A percentile compares a stretch with the other conserved stretches of the same genome.
Conservation (phyloP, 1,140 invertebrate species). For the Ceratoteleas bidentatus region DNA sequence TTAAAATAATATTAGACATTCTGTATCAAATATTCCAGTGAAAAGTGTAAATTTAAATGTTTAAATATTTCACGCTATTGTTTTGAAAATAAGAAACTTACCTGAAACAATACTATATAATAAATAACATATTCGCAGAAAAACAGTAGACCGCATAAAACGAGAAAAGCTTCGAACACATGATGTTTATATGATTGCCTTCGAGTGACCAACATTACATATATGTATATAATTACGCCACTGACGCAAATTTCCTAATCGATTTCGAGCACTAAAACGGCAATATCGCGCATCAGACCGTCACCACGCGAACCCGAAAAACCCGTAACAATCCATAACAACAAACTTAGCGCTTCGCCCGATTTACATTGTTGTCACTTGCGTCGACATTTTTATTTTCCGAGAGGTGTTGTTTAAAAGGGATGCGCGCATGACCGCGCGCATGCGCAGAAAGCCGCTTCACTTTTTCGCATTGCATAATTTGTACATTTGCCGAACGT, state of each 20-base stretch:
- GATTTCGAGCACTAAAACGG: not conserved
- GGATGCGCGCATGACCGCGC: not conserved
- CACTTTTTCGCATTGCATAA: too few relatives aligned
- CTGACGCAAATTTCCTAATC: too few relatives aligned
- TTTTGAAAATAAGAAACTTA: conserved; percentile 72
- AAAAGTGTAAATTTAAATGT: too few relatives aligned
- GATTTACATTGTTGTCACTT: not conserved
- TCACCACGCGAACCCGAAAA: not conserved
- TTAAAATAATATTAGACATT: too few relatives aligned
- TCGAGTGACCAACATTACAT: conserved; percentile 54
- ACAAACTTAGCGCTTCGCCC: not conserved
- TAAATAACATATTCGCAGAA: conserved; percentile 88
- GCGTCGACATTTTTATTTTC: not conserved
- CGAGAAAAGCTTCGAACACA: conserved; percentile 56
- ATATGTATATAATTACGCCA: not conserved
- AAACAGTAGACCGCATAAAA: conserved; percentile 78
- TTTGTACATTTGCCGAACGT: too few relatives aligned
- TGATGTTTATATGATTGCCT: conserved; percentile 68
- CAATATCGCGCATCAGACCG: not conserved
- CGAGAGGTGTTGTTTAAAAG: not conserved
- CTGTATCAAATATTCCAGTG: too few relatives aligned
- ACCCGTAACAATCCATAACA: not conserved
- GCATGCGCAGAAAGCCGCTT: not conserved
- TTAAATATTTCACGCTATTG: not conserved
- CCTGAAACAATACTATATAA: conserved; percentile 85